Conservation (phyloP, 2,113 vertebrate species). For the Tragelaphus imberbis region DNA sequence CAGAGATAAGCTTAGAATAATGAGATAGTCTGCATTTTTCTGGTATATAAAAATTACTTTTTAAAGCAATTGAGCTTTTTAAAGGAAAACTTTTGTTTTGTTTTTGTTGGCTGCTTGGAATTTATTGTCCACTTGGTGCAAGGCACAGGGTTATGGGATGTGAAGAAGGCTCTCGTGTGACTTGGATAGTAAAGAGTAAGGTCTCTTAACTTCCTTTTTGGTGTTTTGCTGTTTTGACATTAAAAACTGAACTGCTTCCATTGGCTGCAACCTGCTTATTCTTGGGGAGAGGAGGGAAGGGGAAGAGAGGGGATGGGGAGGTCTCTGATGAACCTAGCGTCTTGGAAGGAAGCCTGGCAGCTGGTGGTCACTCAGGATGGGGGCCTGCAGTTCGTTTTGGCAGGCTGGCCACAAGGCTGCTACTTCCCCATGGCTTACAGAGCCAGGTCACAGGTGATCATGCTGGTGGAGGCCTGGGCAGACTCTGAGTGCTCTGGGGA, state of each 20-base stretch:
- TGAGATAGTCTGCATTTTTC: neutral
- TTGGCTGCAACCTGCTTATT: neutral
- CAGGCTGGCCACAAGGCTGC: neutral
- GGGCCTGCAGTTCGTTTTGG: neutral
- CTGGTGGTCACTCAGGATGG: neutral
- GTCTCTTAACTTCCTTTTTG: neutral
- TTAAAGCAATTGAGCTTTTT: neutral
- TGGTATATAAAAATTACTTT: neutral
- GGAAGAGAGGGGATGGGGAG: neutral
- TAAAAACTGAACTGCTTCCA: neutral
- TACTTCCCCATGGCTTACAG: neutral
- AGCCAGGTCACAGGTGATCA: neutral
- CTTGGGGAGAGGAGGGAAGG: neutral
- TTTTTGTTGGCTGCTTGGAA: neutral
- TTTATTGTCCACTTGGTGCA: neutral
- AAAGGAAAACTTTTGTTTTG: neutral
- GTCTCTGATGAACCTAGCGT: neutral
- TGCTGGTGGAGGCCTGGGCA: neutral
- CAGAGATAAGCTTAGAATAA: neutral
- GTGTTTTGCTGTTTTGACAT: neutral
- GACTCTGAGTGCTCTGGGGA: neutral
- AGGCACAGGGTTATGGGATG: neutral
- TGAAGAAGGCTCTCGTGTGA: neutral
- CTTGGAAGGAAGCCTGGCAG: neutral
- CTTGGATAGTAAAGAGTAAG: neutral